Evolutionary conservation across 2,888 invertebrate species (phyloP).

Genomic region (Zaprionus lineosus): DNA sequence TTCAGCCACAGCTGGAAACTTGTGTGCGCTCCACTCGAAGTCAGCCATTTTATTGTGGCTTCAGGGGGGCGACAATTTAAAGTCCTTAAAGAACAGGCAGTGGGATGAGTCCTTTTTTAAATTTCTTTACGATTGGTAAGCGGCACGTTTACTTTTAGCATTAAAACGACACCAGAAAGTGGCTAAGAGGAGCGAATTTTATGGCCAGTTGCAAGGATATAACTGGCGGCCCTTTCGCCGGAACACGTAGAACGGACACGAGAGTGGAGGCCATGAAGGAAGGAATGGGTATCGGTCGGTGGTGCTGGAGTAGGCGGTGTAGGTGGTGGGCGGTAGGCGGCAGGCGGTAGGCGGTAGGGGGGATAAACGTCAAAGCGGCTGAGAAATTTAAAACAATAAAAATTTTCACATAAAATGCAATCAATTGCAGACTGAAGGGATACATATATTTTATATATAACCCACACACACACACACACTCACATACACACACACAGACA

Average conservation of each 20-base stretch:
- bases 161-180: slow-evolving; percentile 43
- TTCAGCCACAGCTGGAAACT: no score
- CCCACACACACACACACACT: background rate
- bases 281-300: no score
- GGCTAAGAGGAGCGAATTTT: slow-evolving; percentile 7
- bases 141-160: slow-evolving; percentile 69
- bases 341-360: no score
- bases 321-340: background rate
- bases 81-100: slow-evolving; percentile 12
- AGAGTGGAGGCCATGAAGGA: background rate
- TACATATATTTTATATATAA: no score
- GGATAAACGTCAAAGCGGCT: background rate
- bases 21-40: no score
- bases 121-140: slow-evolving; percentile 58
- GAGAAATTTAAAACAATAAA: slow-evolving; percentile 68
- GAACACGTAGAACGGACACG: background rate
- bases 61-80: slow-evolving; percentile 32
- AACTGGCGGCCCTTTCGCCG: background rate
- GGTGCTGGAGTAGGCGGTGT: background rate
- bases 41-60: no score
- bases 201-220: background rate
- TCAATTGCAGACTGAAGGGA: slow-evolving; percentile 10
- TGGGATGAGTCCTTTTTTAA: slow-evolving; percentile 22
- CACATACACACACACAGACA: background rate
- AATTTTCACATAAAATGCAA: slow-evolving; percentile 64